Evolutionary conservation across 2,888 invertebrate genomes (phyloP), one percentile per base, ranked within the genome.

Genomic region (Globia sparganii): DNA sequence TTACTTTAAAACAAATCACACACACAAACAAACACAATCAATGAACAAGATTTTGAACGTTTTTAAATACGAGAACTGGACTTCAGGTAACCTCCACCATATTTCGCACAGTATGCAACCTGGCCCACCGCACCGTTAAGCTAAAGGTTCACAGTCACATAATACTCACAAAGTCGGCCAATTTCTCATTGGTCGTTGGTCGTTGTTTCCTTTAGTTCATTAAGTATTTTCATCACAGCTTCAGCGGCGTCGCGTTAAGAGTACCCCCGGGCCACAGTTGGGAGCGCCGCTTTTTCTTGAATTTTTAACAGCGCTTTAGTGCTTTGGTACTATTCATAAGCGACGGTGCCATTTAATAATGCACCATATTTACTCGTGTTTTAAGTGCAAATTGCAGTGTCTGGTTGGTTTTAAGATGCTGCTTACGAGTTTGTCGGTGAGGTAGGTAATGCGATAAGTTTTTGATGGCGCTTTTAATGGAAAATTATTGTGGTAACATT

Each of bases 261-360:
- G 92, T 91, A 89, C 92, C 91, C 93, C 80, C 78, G 91, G 92
- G 92, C 88, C 92, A 80, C 94, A 94, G 94, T 93, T 93, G 93
- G 91, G 89, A 83, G 83, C 89, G 89, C 84, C 90, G 91, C 90
- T 92, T 94, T 94, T 94, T 94, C 93, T 93, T 95, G 94, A 95
- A 95, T 95, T 94, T 95, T 95, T 95, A 95, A 94, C 92, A 89
- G 86, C 87, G 72, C 87, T 91, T 90, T 93, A 93, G 91, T 93
- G 91, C 87, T 84, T 73, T 76, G 89, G 90, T 85, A 73, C 84
- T 90, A 90, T 90, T 90, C 89, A 88, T 83, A 88, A 92, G 90
- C 87, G 88, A 76, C 65, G 13, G 74, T 78, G 80, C 67, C 77
- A 80, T 76, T 80, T 75, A 75, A 83, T 83, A 83, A 80, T 81